Evolutionary conservation across 2,888 invertebrate species (phyloP).

Genomic region (Acleris sparsana): DNA sequence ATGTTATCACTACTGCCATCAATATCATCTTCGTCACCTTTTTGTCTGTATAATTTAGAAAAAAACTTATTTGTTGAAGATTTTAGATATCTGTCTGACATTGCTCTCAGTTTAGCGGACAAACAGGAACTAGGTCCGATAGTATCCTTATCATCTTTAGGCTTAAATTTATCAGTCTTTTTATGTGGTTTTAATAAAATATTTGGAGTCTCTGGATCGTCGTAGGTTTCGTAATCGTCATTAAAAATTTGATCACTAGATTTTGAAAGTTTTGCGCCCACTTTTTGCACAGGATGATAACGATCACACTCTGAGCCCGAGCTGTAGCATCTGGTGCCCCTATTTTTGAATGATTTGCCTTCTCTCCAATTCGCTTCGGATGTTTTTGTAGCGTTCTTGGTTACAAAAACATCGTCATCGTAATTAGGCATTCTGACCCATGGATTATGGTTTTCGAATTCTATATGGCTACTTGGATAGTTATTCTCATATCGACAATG

Average conservation of each 20-base stretch:
- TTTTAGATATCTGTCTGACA: slow-evolving; percentile 89
- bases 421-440: slow-evolving; percentile 78
- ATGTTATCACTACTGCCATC: slow-evolving; percentile 59
- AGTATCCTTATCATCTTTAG: slow-evolving; percentile 74
- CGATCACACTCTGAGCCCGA: slow-evolving; percentile 80
- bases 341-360: slow-evolving; percentile 66
- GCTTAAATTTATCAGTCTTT: slow-evolving; percentile 79
- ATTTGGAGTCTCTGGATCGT: slow-evolving; percentile 48
- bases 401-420: slow-evolving; percentile 78
- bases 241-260: slow-evolving; percentile 83
- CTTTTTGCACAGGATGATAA: slow-evolving; percentile 74
- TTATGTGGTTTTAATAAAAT: slow-evolving; percentile 66
- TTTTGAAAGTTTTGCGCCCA: slow-evolving; percentile 74
- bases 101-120: slow-evolving; percentile 87
- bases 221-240: slow-evolving; percentile 75
- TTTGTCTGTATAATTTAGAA: slow-evolving; percentile 86
- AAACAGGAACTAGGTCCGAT: slow-evolving; percentile 85
- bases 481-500: slow-evolving; percentile 66
- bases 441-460: slow-evolving; percentile 79
- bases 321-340: slow-evolving; percentile 78
- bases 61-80: slow-evolving; percentile 87
- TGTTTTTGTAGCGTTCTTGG: slow-evolving; percentile 67
- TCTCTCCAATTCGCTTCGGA: slow-evolving; percentile 70
- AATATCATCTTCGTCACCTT: slow-evolving; percentile 62
- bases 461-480: slow-evolving; percentile 68